Evolutionary conservation across 2,113 vertebrate genomes (phyloP), one percentile per base, ranked within the genome.

Genomic region (Cyanocitta stelleri): DNA sequence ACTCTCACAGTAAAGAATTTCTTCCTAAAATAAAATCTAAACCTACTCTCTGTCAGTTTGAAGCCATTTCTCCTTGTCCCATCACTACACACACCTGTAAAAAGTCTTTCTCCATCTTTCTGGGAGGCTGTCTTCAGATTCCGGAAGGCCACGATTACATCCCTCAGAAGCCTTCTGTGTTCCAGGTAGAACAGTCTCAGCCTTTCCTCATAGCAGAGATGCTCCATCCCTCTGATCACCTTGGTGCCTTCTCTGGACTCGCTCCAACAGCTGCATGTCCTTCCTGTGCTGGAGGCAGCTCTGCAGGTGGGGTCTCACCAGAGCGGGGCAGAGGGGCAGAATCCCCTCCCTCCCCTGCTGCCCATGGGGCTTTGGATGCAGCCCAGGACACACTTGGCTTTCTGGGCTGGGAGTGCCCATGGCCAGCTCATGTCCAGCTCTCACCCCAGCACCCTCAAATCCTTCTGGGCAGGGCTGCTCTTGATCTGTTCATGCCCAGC

Each of bases 161-260:
- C 8, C 24, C 27, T 32, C 12, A 29, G 27, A 43, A 80, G 15
- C 2, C 4, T 51, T 80, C 37, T 51, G 14, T 81, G 23, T 51
- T 66, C 33, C 15, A 33, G 15, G 32, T 6, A 23, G 22, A 81
- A 33, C 5, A 44, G 37, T 58, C 51, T 35, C 3, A 80, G 27
- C 22, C 22, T 81, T 64, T 51, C 18, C 15, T 2, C 43, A 9
- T 0, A 33, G 17, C 0, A 43, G 43, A 51, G 5, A 6, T 13
- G 11, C 6, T 88, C 35, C 32, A 35, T 27, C 24, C 13, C 19
- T 48, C 20, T 55, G 41, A n/a, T n/a, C 39, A 16, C 7, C 22
- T 39, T n/a, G 10, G 12, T 61, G 37, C 39, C 46, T 69, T 27
- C 39, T 87, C 46, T 69, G 54, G 5, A 3, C 55, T 46, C 15